Percentiles rank a stretch among this genome's conserved stretches.
These are phyloP conservation scores for Melanotaenia nigrans DNA, from an alignment of 2,797 vertebrate genomes.

Conservation along the genomic window DNA sequence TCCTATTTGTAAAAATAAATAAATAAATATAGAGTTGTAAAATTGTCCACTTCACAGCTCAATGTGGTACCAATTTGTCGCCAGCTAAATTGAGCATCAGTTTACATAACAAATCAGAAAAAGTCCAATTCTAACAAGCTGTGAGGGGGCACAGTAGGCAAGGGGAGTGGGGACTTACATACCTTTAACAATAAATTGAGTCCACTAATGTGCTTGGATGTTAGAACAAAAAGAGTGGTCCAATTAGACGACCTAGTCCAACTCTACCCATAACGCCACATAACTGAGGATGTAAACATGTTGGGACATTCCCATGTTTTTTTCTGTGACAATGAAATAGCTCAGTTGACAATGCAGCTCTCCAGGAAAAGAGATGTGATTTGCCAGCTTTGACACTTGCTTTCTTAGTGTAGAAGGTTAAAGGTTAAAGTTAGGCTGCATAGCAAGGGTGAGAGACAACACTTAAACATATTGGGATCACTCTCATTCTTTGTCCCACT, in stretches of 20 bases:
- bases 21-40: not conserved
- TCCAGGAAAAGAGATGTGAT: conserved; percentile 63
- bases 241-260: not conserved
- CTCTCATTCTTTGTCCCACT: conserved; percentile 64
- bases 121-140: not conserved
- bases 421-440: conserved; percentile 71
- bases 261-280: not conserved
- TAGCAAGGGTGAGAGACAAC: conserved; percentile 77
- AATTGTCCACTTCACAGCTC: not conserved
- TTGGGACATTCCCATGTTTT: not conserved
- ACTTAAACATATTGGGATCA: conserved; percentile 67
- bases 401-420: conserved; percentile 46
- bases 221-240: not conserved
- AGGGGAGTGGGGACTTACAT: not conserved
- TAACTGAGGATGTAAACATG: not conserved
- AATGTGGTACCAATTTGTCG: not conserved
- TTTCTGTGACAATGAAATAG: not conserved
- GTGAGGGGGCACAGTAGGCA: not conserved
- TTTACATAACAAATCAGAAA: not conserved
- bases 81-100: not conserved
- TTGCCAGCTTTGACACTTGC: conserved; percentile 58
- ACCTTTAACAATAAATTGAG: not conserved
- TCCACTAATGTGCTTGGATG: not conserved
- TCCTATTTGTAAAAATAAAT: not conserved
- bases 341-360: conserved; percentile 73